These are phyloP conservation scores for Syngnathus typhle DNA, from an alignment of 2,113 vertebrate genomes.

Conservation along the genomic window DNA sequence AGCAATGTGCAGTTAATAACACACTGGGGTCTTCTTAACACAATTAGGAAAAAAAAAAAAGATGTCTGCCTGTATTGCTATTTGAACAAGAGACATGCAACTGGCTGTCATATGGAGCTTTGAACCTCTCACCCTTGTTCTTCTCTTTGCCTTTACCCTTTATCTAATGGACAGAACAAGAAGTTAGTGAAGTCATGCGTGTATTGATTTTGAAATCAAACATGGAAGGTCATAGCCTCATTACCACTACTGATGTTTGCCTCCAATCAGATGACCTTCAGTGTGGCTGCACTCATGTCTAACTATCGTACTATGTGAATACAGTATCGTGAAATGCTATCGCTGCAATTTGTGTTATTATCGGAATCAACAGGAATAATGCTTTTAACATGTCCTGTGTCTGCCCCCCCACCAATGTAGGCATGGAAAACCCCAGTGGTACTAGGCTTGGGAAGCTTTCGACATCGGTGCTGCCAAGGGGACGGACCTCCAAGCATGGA, in stretches of 20 bases:
- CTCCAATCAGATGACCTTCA: conserved; percentile 44
- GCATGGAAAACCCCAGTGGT: conserved; percentile 83
- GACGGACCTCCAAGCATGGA: conserved; percentile 73
- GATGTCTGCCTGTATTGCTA: conserved; percentile 4
- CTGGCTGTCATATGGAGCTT: conserved; percentile 10
- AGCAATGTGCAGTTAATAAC: background rate
- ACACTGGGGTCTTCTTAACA: background rate
- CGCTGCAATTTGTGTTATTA: conserved; percentile 25
- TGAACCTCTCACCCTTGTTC: background rate
- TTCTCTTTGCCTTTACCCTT: conserved; percentile 44
- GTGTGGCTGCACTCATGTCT: conserved; percentile 10
- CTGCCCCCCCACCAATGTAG: conserved; percentile 59
- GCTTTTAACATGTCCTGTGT: conserved; percentile 24
- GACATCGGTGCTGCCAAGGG: conserved; percentile 71
- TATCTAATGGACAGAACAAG: conserved; percentile 58
- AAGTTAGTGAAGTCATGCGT: conserved; percentile 53
- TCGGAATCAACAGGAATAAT: background rate
- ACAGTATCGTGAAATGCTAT: conserved; percentile 28
- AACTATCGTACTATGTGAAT: conserved; percentile 10
- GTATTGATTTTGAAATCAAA: conserved; percentile 68
- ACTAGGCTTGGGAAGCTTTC: conserved; percentile 79
- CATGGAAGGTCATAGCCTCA: conserved; percentile 60
- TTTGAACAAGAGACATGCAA: background rate
- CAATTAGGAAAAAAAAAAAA: background rate
- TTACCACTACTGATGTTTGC: conserved; percentile 43